Conservation (phyloP, 2,113 vertebrate genomes). For the Melanostigma gelatinosum region DNA sequence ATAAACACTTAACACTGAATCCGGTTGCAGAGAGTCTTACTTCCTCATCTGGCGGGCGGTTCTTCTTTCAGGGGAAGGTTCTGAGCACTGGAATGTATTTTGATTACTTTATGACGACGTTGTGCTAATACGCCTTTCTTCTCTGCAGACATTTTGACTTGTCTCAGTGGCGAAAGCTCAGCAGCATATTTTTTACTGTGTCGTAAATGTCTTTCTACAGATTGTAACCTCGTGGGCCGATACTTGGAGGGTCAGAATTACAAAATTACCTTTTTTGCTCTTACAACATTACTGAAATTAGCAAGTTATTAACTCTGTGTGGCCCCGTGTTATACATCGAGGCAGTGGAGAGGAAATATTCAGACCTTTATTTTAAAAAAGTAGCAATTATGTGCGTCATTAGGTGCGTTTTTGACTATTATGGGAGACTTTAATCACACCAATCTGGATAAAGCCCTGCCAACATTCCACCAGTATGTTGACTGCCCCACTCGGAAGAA, state of each 20-base stretch:
- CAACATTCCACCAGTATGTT: too few relatives aligned
- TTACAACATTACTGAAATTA: neutral
- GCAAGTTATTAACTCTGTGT: neutral
- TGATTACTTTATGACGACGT: neutral
- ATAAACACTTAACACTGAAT: constrained; percentile 54
- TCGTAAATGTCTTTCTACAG: neutral
- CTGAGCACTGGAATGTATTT: neutral
- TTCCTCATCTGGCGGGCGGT: neutral
- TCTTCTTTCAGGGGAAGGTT: neutral
- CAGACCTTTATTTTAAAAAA: neutral
- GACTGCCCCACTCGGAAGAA: too few relatives aligned
- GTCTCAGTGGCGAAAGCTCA: neutral
- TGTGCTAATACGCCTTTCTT: neutral
- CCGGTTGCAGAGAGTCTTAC: neutral
- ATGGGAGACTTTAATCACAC: too few relatives aligned
- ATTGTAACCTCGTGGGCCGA: neutral
- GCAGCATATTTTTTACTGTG: neutral
- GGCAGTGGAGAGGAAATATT: neutral
- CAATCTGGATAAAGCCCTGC: too few relatives aligned
- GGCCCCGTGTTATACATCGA: neutral
- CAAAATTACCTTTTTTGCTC: neutral
- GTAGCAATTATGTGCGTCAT: neutral
- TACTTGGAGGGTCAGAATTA: neutral
- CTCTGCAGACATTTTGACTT: neutral
- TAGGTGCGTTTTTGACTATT: too few relatives aligned